Evolutionary conservation across 2,113 vertebrate genomes (phyloP).

Genomic region (Cyphomyrus plagiostoma): DNA sequence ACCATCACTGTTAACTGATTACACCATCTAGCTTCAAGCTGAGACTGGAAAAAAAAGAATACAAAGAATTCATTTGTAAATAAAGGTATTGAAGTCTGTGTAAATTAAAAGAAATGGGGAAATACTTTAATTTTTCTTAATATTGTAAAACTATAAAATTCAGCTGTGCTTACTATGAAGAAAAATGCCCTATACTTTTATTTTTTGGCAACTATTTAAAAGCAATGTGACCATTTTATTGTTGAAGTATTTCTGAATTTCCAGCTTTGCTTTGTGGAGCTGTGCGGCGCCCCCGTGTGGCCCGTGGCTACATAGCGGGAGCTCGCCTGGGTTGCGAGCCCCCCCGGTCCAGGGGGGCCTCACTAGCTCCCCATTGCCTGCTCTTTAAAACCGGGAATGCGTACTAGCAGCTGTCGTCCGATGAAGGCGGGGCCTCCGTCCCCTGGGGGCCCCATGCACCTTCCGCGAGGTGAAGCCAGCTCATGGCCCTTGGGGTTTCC

Average conservation of each 20-base stretch:
- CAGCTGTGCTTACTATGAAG: slow-evolving; percentile 63
- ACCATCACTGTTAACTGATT: slow-evolving; percentile 61
- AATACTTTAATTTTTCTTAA: slow-evolving; percentile 80
- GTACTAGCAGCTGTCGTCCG: neutral
- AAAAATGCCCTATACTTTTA: slow-evolving; percentile 61
- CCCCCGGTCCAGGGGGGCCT: neutral
- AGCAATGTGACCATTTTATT: slow-evolving; percentile 64
- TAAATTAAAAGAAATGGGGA: slow-evolving; percentile 83
- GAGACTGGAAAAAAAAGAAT: slow-evolving; percentile 64
- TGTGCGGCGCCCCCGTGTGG: slow-evolving; percentile 31
- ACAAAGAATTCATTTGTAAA: slow-evolving; percentile 83
- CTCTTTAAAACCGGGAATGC: neutral
- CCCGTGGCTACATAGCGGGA: slow-evolving; percentile 45
- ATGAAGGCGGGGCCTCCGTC: neutral
- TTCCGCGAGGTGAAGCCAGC: neutral
- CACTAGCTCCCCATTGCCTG: neutral
- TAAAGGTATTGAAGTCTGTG: slow-evolving; percentile 99
- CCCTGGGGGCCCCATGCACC: neutral
- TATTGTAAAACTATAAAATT: slow-evolving; percentile 63
- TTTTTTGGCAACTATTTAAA: slow-evolving; percentile 37
- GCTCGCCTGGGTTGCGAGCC: neutral
- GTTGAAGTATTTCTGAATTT: slow-evolving; percentile 68
- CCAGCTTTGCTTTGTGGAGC: slow-evolving; percentile 41
- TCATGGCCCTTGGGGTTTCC: neutral
- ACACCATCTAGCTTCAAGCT: slow-evolving; percentile 70